Percentiles rank a stretch among this genome's conserved stretches.
Conservation (phyloP, 1,140 invertebrate genomes). For the Bombus consobrinus region DNA sequence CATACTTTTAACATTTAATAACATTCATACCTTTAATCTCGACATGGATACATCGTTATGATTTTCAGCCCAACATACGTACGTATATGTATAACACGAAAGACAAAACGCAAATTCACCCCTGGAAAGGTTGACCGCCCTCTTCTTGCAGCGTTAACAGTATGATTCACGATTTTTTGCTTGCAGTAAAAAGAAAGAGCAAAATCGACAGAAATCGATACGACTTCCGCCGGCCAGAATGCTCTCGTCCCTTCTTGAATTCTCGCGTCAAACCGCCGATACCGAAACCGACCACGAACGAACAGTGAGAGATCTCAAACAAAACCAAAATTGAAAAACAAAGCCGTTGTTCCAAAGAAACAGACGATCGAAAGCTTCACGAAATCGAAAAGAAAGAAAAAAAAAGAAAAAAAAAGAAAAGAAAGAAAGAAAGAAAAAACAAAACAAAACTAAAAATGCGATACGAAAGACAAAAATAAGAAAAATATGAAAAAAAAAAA, state of each 20-base stretch:
- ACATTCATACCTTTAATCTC: too few relatives aligned
- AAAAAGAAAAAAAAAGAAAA: neutral
- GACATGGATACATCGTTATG: too few relatives aligned
- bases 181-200: conserved; percentile 19
- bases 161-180: conserved; percentile 12
- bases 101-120: neutral
- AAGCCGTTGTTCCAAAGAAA: neutral
- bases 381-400: too few relatives aligned
- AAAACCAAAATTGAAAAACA: neutral
- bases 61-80: too few relatives aligned
- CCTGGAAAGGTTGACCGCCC: neutral
- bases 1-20: too few relatives aligned
- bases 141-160: conserved; percentile 14
- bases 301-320: neutral
- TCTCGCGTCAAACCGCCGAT: conserved; percentile 1
- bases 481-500: neutral
- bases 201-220: conserved; percentile 14
- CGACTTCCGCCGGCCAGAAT: conserved; percentile 17
- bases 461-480: neutral
- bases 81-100: too few relatives aligned
- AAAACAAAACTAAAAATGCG: neutral
- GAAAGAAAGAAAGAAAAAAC: rapidly evolving
- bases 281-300: neutral
- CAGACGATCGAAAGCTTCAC: too few relatives aligned
- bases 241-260: conserved; percentile 10